These are phyloP conservation scores for Caenorhabditis parvicauda DNA, from an alignment of 2,888 invertebrate genomes.

Conservation along the genomic window DNA sequence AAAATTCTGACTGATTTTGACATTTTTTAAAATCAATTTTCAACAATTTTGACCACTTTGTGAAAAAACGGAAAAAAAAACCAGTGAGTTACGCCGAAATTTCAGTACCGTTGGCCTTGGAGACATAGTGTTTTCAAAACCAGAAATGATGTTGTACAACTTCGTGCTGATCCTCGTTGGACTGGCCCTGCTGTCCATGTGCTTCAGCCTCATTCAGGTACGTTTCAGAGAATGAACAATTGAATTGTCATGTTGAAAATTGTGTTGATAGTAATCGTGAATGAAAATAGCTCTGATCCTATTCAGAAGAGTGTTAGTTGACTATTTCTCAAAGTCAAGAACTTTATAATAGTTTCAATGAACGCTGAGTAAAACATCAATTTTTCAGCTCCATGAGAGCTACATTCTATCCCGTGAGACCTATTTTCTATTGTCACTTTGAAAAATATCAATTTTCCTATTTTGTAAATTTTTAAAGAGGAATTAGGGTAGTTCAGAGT, in stretches of 20 bases:
- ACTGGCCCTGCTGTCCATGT: conserved; percentile 60
- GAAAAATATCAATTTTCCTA: no score
- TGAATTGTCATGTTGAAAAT: not conserved
- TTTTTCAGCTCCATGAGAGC: no score
- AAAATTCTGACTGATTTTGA: no score
- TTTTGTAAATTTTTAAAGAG: no score
- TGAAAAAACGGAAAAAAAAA: no score
- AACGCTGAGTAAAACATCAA: no score
- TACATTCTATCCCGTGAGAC: no score
- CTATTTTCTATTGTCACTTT: no score
- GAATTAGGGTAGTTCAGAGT: no score
- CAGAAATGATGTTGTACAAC: conserved; percentile 60
- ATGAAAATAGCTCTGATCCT: conserved; percentile 11
- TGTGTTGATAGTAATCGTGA: conserved; percentile 4
- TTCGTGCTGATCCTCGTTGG: conserved; percentile 60
- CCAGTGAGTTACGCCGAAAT: no score
- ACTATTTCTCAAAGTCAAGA: not conserved
- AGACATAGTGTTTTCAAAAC: conserved; percentile 57
- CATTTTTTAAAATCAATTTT: no score
- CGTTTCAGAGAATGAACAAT: conserved; percentile 12
- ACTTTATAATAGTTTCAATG: no score
- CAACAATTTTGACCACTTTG: not conserved
- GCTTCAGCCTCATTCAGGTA: conserved; percentile 53
- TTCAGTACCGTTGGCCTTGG: conserved; percentile 60
- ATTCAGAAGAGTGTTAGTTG: not conserved